Evolutionary conservation across 2,888 invertebrate genomes (phyloP).

Genomic region (Carabus problematicus): DNA sequence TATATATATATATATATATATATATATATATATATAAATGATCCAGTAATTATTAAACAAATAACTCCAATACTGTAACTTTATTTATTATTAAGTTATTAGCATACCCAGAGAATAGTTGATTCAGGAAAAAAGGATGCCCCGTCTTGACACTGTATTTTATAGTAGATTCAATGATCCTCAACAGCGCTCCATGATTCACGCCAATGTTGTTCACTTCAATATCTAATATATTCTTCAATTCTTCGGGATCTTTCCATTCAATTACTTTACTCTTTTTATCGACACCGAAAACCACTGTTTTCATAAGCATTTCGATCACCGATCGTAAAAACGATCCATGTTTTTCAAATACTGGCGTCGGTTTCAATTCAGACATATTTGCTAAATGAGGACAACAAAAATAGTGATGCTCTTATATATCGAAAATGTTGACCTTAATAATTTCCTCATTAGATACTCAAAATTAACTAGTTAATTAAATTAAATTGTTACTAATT

Average conservation of each 20-base stretch:
- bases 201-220: conserved; percentile 56
- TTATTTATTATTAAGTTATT: neutral
- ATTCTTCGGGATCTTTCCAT: conserved; percentile 62
- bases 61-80: neutral
- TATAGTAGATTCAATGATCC: conserved; percentile 59
- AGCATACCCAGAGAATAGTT: conserved; percentile 62
- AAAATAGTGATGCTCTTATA: conserved; percentile 11
- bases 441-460: conserved; percentile 12
- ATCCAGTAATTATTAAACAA: neutral
- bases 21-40: too few species aligned
- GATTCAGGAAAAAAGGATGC: conserved; percentile 66
- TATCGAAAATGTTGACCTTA: conserved; percentile 24
- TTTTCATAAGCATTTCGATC: conserved; percentile 57
- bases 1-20: too few species aligned
- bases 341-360: conserved; percentile 56
- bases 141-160: conserved; percentile 67
- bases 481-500: conserved; percentile 6
- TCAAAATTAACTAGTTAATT: neutral
- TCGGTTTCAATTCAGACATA: conserved; percentile 54
- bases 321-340: conserved; percentile 57
- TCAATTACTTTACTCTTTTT: conserved; percentile 60
- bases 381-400: conserved; percentile 12
- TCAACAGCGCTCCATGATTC: conserved; percentile 58
- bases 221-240: conserved; percentile 59
- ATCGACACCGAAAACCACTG: conserved; percentile 58